A percentile compares a stretch with the other conserved stretches of the same genome.
Conservation (phyloP, 2,888 invertebrate genomes). For the Orthosia cruda region DNA sequence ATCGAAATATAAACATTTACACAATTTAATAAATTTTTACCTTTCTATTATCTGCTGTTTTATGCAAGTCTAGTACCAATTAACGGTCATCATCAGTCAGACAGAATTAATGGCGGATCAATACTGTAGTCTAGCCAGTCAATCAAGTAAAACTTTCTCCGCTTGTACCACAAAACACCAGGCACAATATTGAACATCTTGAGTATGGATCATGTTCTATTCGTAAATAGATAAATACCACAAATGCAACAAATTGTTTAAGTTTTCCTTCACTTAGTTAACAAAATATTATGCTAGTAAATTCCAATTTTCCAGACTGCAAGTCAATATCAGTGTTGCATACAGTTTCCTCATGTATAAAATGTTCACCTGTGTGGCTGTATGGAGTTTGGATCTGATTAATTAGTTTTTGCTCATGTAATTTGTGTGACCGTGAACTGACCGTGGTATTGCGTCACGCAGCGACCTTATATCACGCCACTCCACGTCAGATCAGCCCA, state of each 20-base stretch:
- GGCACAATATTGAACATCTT: background rate
- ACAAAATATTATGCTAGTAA: background rate
- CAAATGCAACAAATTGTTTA: background rate
- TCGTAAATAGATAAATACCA: conserved; percentile 4
- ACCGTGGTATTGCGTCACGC: conserved; percentile 59
- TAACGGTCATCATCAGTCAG: conserved; percentile 6
- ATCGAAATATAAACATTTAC: background rate
- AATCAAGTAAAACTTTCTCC: conserved; percentile 17
- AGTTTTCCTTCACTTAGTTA: conserved; percentile 15
- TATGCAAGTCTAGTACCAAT: conserved; percentile 12
- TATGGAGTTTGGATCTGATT: conserved; percentile 37
- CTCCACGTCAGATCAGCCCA: conserved; percentile 55
- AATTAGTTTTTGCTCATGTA: conserved; percentile 40
- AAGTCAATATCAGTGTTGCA: background rate
- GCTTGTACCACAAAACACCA: background rate
- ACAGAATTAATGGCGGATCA: conserved; percentile 8
- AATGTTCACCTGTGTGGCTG: conserved; percentile 4
- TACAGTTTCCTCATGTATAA: conserved; percentile 36
- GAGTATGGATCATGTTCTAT: conserved; percentile 19
- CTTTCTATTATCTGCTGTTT: conserved; percentile 8
- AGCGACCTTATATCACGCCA: conserved; percentile 60
- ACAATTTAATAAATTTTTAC: background rate
- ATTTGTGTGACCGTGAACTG: conserved; percentile 66
- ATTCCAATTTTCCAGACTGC: background rate
- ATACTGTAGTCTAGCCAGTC: background rate